Base-by-base conservation (phyloP, 1,140 invertebrate genomes). In the Uloborus diversus region DNA sequence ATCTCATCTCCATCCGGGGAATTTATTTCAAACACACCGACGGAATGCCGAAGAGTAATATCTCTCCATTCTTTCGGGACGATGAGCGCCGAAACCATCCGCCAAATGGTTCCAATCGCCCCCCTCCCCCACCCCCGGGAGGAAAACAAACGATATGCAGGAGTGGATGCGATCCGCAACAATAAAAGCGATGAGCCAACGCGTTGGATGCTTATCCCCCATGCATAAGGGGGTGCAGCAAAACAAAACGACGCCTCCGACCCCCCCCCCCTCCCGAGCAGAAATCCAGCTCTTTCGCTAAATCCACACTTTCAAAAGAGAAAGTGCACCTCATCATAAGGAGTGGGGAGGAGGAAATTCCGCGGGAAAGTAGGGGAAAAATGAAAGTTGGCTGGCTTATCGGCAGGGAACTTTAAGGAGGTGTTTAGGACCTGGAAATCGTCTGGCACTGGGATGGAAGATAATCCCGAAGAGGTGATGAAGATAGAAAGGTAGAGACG, bases 221-320 rank as follows among this genome's bases (percentile, higher is more conserved):
- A 42, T 17, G 37, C 7, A 42, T 7, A 42, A 17, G 17, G 37
- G 17, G 7, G 37, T 7, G 17, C 37, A 42, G 7, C 17, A 17
- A 17, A 42, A 42, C 37, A 42, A 42, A 42, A 42, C 7, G 17
- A 42, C 7, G 17, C 7, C 37, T 17, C 37, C 17, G 37, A 17
- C 37, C 7, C 37, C 37, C 37, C 23, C 11, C 49, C n/a, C 23
- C 9, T 20, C 49, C 49, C n/a, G 4, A 70, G 37, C 9, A 13
- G 51, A 70, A 57, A 70, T 56, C 66, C 25, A 27, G 35, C 37
- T 33, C 47, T 71, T 28, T 42, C 69, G 20, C 56, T 30, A 71
- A 71, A 71, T 71, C 69, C 56, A 59, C 69, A 71, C 56, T 59
- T n/a, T 71, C 56, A 30, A 61, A 59, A 47, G 69, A 47, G 69